Conservation (phyloP, 1,140 invertebrate genomes). For the Formica exsecta region DNA sequence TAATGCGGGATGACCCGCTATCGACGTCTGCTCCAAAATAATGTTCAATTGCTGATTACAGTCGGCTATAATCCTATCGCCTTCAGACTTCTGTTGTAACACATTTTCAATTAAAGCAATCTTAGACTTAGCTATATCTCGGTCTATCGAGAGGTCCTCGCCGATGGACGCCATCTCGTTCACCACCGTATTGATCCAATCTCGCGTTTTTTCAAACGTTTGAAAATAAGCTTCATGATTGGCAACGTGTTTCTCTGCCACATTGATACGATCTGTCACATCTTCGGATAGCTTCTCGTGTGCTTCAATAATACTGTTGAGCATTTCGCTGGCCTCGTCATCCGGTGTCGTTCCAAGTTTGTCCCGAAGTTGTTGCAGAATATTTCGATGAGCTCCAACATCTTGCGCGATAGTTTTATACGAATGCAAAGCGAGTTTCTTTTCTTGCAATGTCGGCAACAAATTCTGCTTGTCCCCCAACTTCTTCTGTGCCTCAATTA, state of each 20-base stretch:
- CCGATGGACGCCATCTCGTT: slow-evolving; percentile 89
- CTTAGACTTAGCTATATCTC: slow-evolving; percentile 92
- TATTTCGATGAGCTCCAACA: slow-evolving; percentile 92
- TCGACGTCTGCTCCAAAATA: slow-evolving; percentile 92
- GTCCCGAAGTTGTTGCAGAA: slow-evolving; percentile 92
- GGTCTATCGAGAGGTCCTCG: slow-evolving; percentile 91
- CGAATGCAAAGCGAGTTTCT: slow-evolving; percentile 93
- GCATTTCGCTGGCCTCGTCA: slow-evolving; percentile 90
- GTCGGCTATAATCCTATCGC: slow-evolving; percentile 90
- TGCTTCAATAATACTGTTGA: slow-evolving; percentile 90
- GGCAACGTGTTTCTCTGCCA: slow-evolving; percentile 90
- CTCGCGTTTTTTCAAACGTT: slow-evolving; percentile 91
- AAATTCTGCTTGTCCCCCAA: slow-evolving; percentile 90
- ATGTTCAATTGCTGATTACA: slow-evolving; percentile 91
- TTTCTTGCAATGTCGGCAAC: slow-evolving; percentile 92
- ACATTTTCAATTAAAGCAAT: slow-evolving; percentile 92
- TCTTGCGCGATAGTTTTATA: slow-evolving; percentile 93
- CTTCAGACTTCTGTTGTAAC: slow-evolving; percentile 90
- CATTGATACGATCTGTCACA: slow-evolving; percentile 89
- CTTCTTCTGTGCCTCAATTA: slow-evolving; percentile 91
- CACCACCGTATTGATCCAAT: slow-evolving; percentile 91
- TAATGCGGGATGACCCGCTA: slow-evolving; percentile 91
- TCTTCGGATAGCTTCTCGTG: slow-evolving; percentile 90
- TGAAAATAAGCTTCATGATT: slow-evolving; percentile 94
- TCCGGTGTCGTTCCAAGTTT: slow-evolving; percentile 92